Evolutionary conservation across 1,140 invertebrate species (phyloP).

Genomic region (Ceratina japonica): DNA sequence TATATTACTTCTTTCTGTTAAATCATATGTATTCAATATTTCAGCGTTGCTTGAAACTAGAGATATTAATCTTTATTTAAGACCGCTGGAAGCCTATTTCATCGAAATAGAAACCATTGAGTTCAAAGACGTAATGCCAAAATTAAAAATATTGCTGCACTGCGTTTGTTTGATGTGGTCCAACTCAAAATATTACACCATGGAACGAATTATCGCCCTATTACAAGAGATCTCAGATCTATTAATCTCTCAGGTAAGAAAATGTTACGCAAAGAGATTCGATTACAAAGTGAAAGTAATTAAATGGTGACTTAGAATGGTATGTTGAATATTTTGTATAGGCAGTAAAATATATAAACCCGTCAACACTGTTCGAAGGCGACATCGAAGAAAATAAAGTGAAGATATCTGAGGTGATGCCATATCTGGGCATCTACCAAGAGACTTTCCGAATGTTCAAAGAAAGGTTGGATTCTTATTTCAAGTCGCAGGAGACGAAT

Average conservation of each 20-base stretch:
- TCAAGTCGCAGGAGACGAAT: constrained; percentile 77
- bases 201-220: constrained; percentile 86
- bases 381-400: constrained; percentile 80
- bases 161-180: constrained; percentile 92
- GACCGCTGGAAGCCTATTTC: constrained; percentile 83
- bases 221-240: constrained; percentile 89
- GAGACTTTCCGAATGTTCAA: constrained; percentile 78
- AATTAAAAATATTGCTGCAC: constrained; percentile 85
- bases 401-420: constrained; percentile 64
- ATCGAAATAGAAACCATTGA: constrained; percentile 86
- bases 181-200: constrained; percentile 89
- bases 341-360: constrained; percentile 72
- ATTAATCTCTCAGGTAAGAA: constrained; percentile 83
- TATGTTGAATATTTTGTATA: constrained; percentile 8
- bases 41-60: constrained; percentile 81
- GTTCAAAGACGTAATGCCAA: constrained; percentile 82
- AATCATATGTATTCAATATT: background rate
- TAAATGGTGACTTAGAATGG: too few species aligned
- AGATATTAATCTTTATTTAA: constrained; percentile 84
- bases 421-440: constrained; percentile 65
- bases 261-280: background rate
- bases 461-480: constrained; percentile 81
- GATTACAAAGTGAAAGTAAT: too few species aligned
- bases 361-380: constrained; percentile 81
- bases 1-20: background rate